These are phyloP conservation scores for Synergus gifuensis DNA, from an alignment of 2,888 invertebrate species.

Conservation along the genomic window DNA sequence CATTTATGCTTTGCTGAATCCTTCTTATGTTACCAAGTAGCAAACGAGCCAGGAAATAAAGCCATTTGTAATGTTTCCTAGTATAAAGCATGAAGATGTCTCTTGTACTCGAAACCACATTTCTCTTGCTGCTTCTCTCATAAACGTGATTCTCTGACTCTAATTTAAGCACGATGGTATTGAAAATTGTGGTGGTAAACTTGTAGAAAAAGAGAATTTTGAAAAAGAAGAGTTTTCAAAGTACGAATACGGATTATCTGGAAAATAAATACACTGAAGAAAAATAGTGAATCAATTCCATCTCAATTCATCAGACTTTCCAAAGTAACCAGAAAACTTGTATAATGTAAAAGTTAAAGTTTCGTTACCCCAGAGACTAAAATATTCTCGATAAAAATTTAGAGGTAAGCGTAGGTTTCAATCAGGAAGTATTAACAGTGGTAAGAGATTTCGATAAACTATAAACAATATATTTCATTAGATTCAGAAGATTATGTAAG, in stretches of 20 bases:
- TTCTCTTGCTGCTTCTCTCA: too few relatives aligned
- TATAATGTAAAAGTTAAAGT: not conserved
- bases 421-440: not conserved
- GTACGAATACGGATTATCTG: not conserved
- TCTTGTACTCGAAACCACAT: too few relatives aligned
- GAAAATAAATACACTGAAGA: not conserved
- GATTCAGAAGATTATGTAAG: not conserved
- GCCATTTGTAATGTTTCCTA: too few relatives aligned
- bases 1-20: too few relatives aligned
- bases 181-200: too few relatives aligned
- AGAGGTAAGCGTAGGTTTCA: not conserved
- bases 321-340: not conserved
- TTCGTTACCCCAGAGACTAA: not conserved
- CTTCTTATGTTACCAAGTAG: too few relatives aligned
- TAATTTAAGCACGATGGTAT: too few relatives aligned
- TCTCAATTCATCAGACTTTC: slow-evolving; percentile 10
- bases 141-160: too few relatives aligned
- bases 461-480: not conserved
- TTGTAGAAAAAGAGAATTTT: too few relatives aligned
- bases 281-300: not conserved
- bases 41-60: too few relatives aligned
- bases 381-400: slow-evolving; percentile 9
- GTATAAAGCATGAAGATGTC: too few relatives aligned
- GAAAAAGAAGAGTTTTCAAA: too few relatives aligned
- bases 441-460: not conserved